These are phyloP conservation scores for Spilogale gracilis DNA, from an alignment of 2,113 vertebrate genomes.

Conservation along the genomic window DNA sequence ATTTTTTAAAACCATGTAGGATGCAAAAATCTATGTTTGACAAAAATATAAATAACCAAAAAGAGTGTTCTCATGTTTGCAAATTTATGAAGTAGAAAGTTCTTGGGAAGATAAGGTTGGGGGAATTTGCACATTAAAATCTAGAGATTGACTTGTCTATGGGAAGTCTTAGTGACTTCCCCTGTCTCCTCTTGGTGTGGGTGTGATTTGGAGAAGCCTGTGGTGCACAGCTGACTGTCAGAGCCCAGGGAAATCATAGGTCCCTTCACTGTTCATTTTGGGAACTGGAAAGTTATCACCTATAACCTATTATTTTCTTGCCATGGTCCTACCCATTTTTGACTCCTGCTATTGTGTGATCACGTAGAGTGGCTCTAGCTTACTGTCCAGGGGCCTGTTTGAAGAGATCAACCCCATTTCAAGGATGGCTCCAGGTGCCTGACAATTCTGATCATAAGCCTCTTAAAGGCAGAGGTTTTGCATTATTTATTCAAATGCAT, in stretches of 20 bases:
- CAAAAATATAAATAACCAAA: constrained; percentile 21
- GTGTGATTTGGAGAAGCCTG: not conserved
- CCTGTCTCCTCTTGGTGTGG: not conserved
- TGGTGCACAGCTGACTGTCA: not conserved
- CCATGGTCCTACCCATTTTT: not conserved
- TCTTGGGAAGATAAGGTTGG: not conserved
- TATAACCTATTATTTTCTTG: not conserved
- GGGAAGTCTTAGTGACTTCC: not conserved
- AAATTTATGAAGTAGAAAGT: not conserved
- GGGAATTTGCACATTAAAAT: not conserved
- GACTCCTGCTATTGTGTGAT: not conserved
- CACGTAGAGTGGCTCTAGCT: not conserved
- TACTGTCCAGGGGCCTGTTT: not conserved
- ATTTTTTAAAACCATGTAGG: not conserved
- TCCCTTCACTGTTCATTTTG: not conserved
- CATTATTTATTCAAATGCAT: not conserved
- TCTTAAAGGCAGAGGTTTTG: not conserved
- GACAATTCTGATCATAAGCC: not conserved
- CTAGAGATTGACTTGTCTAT: not conserved
- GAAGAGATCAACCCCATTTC: not conserved
- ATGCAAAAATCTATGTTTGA: constrained; percentile 26
- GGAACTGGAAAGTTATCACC: not conserved
- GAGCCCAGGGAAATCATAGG: not conserved
- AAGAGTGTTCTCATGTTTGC: not conserved
- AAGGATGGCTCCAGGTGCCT: not conserved